Conservation (phyloP, 2,888 invertebrate species). For the Lasioglossum calceatum region DNA sequence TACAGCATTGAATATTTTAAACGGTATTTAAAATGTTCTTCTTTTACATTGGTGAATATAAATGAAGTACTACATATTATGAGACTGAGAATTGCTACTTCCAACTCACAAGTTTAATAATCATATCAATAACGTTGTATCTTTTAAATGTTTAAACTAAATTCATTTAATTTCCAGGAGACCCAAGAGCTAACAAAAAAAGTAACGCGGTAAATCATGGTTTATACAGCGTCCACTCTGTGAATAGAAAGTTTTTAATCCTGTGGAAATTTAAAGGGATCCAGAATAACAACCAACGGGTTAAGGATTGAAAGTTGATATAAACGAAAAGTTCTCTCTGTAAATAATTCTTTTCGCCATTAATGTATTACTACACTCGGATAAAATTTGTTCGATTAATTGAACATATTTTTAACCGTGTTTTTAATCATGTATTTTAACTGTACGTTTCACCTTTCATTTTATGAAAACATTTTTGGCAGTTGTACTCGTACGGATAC, state of each 20-base stretch:
- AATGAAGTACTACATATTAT: neutral
- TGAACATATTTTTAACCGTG: neutral
- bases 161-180: neutral
- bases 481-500: neutral
- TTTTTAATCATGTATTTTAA: neutral
- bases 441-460: neutral
- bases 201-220: neutral
- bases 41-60: neutral
- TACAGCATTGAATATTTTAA: neutral
- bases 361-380: neutral
- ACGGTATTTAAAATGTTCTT: neutral
- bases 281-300: neutral
- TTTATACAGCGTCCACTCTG: neutral
- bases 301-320: conserved; percentile 2
- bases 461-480: neutral
- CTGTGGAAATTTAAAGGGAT: conserved; percentile 1
- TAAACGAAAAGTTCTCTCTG: neutral
- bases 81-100: neutral
- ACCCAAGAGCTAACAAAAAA: neutral
- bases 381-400: neutral
- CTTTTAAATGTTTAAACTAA: neutral
- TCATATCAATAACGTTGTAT: neutral
- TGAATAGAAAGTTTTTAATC: conserved; percentile 6
- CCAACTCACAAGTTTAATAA: neutral
- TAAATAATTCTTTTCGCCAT: neutral